Base-by-base conservation (phyloP, 2,888 invertebrate species). In the Rotaria macrura region DNA sequence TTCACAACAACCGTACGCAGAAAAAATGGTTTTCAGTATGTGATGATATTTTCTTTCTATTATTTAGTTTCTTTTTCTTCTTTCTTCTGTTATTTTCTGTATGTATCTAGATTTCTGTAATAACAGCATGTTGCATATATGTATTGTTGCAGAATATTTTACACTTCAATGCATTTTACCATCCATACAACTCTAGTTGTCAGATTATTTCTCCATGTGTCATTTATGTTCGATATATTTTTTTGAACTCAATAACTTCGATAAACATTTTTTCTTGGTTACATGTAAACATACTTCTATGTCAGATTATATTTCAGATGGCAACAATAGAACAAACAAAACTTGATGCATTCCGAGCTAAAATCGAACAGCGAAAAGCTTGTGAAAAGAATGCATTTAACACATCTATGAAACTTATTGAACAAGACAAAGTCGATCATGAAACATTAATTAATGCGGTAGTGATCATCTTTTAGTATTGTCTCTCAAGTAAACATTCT, bases 1-100 rank as follows among this genome's bases (percentile, higher is more conserved):
- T 72, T 94, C 95, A 29, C 94, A 95, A 86, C 65, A 65, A 34
- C 65, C 65, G 17, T 20, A 65, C 38, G 65, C 65, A 20, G 65
- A 65, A 65, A 65, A 65, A 34, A 65, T 65, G 65, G 65, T 65
- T 34, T 34, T 65, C 17, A 65, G 65, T 65, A 65, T 20, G 65
- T 34, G 0, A 34, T 34, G 38, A 65, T 65, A n/a, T 57, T 57
- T 29, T 10, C 12, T 0, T 29, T 57, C 29, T 9, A 9, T 29
- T 57, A 2, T 57, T n/a, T n/a, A n/a, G n/a, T n/a, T n/a, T n/a
- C n/a, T n/a, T n/a, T n/a, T n/a, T n/a, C n/a, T n/a, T n/a, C n/a
- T n/a, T n/a, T n/a, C n/a, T n/a, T n/a, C n/a, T n/a, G 14, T 34
- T 65, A 9, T 9, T n/a, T 34, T 65, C 25, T 10, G 4, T 20